Evolutionary conservation across 1,140 invertebrate species (phyloP).

Genomic region (Pemphigus obesinymphae): DNA sequence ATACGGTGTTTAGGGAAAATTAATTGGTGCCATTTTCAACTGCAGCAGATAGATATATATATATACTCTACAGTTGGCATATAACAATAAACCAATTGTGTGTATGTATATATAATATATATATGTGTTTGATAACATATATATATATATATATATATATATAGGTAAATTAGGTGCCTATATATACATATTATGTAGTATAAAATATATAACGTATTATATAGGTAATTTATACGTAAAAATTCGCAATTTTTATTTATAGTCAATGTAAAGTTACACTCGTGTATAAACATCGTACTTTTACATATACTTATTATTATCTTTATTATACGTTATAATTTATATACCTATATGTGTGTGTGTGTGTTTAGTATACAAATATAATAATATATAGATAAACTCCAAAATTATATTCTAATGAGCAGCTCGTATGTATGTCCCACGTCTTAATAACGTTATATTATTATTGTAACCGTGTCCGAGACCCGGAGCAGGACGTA

Average conservation of each 20-base stretch:
- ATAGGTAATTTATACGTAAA: not conserved
- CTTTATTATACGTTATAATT: too few relatives aligned
- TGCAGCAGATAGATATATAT: too few relatives aligned
- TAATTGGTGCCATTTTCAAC: slow-evolving; percentile 34
- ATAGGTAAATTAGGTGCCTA: too few relatives aligned
- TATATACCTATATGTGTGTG: too few relatives aligned
- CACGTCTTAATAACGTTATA: not conserved
- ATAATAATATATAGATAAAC: not conserved
- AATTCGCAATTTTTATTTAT: slow-evolving; percentile 1
- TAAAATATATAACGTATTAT: not conserved
- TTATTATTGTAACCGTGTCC: too few relatives aligned
- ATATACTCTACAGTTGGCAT: slow-evolving; percentile 18
- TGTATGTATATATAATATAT: not conserved
- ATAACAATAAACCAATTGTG: slow-evolving; percentile 23
- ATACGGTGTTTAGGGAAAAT: slow-evolving; percentile 17
- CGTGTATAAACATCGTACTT: too few relatives aligned
- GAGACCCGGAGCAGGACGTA: too few relatives aligned
- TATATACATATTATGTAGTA: not conserved
- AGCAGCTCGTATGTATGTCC: not conserved
- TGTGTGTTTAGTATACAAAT: not conserved
- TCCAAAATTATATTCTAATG: slow-evolving; percentile 16
- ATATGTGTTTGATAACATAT: not conserved
- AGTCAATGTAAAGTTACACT: too few relatives aligned
- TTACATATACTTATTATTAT: too few relatives aligned
- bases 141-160: not conserved